Evolutionary conservation across 2,888 invertebrate genomes (phyloP).

Genomic region (Elegia similella): DNA sequence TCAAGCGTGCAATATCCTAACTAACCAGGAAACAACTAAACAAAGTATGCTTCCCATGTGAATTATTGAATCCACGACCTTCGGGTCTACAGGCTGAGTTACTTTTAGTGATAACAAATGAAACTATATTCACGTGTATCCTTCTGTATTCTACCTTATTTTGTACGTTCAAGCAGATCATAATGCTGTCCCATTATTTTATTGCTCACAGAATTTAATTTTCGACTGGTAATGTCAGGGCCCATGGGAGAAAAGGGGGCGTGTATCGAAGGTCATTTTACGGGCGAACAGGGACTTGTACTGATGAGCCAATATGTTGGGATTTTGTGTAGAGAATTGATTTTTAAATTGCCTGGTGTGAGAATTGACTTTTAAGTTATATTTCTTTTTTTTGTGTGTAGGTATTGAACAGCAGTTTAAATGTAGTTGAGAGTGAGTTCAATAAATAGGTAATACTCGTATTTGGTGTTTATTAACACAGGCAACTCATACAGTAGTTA

Average conservation of each 20-base stretch:
- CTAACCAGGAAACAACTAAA: too few species aligned
- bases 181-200: constrained; percentile 65
- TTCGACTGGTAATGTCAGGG: constrained; percentile 52
- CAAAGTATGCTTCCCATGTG: too few species aligned
- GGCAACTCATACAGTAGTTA: too few species aligned
- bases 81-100: too few species aligned
- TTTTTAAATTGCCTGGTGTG: not conserved
- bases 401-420: too few species aligned
- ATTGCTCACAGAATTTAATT: constrained; percentile 67
- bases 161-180: constrained; percentile 45
- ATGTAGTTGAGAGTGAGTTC: too few species aligned
- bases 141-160: not conserved
- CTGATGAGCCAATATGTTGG: constrained; percentile 40
- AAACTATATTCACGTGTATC: too few species aligned
- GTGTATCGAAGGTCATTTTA: constrained; percentile 35
- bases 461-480: too few species aligned
- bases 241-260: constrained; percentile 41
- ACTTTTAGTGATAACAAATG: not conserved
- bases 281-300: constrained; percentile 49
- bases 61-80: too few species aligned
- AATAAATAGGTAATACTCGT: too few species aligned
- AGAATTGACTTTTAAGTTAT: constrained; percentile 4
- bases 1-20: too few species aligned
- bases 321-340: constrained; percentile 29
- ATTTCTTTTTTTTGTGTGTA: too few species aligned